A percentile compares a stretch with the other conserved stretches of the same genome.
phyloP scores from a whole-genome alignment of 2,888 invertebrate species.

The Coelopa pilipes region DNA sequence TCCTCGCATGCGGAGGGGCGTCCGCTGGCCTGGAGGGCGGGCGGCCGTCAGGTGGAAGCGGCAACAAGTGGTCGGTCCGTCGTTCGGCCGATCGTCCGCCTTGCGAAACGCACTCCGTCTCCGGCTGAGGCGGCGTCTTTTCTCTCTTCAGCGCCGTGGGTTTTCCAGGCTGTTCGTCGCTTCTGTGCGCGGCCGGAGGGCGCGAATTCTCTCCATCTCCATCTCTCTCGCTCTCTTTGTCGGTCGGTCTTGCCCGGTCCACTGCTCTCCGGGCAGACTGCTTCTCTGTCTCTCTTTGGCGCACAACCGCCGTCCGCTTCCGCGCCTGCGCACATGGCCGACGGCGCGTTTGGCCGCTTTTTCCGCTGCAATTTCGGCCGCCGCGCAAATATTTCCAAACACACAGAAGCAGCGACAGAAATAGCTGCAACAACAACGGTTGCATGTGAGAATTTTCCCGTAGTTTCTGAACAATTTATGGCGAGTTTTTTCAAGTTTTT shows the following conservation, averaged over 20 bases:
- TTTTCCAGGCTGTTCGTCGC: background rate
- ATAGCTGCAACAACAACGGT: background rate
- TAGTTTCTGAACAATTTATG: background rate
- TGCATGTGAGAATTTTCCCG: slow-evolving; percentile 29
- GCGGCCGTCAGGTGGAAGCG: too few relatives aligned
- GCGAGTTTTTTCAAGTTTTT: slow-evolving; percentile 4
- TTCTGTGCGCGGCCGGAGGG: background rate
- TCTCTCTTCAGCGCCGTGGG: background rate
- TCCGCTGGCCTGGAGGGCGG: too few relatives aligned
- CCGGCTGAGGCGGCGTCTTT: background rate
- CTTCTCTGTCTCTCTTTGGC: too few relatives aligned
- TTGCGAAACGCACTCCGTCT: background rate
- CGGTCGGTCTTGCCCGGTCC: too few relatives aligned
- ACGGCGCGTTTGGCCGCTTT: background rate
- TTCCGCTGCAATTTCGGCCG: slow-evolving; percentile 3
- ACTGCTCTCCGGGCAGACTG: too few relatives aligned
- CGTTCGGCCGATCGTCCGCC: too few relatives aligned
- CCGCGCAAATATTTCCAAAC: background rate
- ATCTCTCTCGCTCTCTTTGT: too few relatives aligned
- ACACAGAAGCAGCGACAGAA: background rate
- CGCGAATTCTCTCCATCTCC: too few relatives aligned
- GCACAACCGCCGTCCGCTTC: background rate
- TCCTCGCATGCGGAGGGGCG: too few relatives aligned
- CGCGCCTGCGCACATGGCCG: background rate
- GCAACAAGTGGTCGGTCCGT: too few relatives aligned